Conservation (phyloP, 2,888 invertebrate genomes). For the Acanthosepion pharaonis region DNA sequence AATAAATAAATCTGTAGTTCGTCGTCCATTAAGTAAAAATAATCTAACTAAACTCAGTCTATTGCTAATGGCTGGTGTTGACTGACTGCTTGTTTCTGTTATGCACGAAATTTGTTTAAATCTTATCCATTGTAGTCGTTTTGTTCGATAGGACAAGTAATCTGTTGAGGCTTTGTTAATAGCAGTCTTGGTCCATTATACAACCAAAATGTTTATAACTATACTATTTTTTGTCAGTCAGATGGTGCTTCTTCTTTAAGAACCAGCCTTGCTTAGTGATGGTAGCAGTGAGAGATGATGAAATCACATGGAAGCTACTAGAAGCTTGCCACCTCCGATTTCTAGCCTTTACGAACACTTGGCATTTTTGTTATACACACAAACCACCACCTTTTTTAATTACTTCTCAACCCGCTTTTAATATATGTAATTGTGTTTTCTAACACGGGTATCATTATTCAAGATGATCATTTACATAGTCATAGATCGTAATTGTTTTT, state of each 20-base stretch:
- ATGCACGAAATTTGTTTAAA: neutral
- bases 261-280: neutral
- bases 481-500: no score
- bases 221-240: neutral
- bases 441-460: no score
- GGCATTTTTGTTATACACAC: no score
- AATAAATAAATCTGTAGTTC: neutral
- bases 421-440: no score
- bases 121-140: neutral
- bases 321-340: neutral
- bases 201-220: neutral
- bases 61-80: slow-evolving; percentile 7
- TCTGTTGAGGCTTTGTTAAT: neutral
- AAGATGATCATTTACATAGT: no score
- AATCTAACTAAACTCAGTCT: no score
- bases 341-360: neutral
- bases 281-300: neutral
- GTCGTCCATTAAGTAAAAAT: slow-evolving; percentile 8
- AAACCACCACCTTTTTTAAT: no score
- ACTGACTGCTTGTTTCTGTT: neutral
- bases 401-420: no score
- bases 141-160: neutral
- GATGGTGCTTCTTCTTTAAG: neutral
- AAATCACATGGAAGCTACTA: slow-evolving; percentile 41
- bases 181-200: neutral